Percentiles rank a stretch among this genome's conserved stretches.
Conservation (phyloP, 2,113 vertebrate genomes). For the Strix uralensis region DNA sequence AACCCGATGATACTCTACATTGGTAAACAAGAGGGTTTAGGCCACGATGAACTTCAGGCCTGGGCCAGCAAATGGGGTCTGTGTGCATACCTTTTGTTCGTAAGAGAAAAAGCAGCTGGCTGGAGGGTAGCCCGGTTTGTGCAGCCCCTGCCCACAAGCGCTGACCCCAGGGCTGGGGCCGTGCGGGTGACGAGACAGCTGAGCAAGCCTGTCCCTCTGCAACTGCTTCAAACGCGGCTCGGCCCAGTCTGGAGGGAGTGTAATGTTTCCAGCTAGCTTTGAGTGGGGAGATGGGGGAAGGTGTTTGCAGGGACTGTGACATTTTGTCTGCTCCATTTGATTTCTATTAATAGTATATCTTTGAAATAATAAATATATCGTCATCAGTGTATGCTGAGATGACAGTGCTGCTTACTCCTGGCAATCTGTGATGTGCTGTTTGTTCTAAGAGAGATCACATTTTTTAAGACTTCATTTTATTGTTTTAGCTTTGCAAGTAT, state of each 20-base stretch:
- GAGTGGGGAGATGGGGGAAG: not conserved
- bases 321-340: not conserved
- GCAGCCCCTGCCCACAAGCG: not conserved
- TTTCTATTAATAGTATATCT: not conserved
- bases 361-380: not conserved
- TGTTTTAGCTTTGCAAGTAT: not conserved
- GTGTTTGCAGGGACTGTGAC: not conserved
- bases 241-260: rapidly evolving
- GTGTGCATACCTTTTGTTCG: not conserved
- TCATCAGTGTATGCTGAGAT: not conserved
- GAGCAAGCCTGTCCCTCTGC: not conserved
- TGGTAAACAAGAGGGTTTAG: not conserved
- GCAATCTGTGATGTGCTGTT: not conserved
- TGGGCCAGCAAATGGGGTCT: not conserved
- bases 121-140: not conserved
- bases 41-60: not conserved
- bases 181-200: rapidly evolving
- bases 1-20: rapidly evolving
- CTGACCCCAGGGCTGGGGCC: not conserved
- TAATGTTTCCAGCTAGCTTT: not conserved
- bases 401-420: not conserved
- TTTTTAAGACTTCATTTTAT: not conserved
- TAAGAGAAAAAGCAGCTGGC: not conserved
- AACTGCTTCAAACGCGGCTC: not conserved
- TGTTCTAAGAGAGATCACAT: not conserved